Evolutionary conservation across 2,113 vertebrate species (phyloP), one percentile per base, ranked within the genome.

Genomic region (Otis tarda): DNA sequence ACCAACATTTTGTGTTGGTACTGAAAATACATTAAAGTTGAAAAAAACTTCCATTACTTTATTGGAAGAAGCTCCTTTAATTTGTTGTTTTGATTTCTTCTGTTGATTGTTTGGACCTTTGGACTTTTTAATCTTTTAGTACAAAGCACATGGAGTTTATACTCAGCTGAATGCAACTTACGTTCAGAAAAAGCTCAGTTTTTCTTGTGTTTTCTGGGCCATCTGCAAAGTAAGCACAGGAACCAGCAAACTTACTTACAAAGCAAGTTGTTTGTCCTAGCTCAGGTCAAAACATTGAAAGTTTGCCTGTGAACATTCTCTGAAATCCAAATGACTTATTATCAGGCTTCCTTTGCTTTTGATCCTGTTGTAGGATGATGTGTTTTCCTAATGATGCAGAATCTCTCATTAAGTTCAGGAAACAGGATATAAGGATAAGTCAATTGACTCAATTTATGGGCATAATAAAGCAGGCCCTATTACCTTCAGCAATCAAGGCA

Each of bases 371-470:
- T 97, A 98, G 96, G 97, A 98, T 97, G 98, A 98, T 98, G 98
- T 98, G 97, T 98, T 98, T 98, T 97, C 97, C 97, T 98, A 98
- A 98, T 98, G 98, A 98, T 98, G 97, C 98, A 98, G 98, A 98
- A 98, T 98, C 98, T 98, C 98, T 98, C 97, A 97, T 98, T 98
- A 98, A 98, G 97, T 98, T 98, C 98, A 98, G 98, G 98, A 98
- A 98, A 98, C 98, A 98, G 98, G 98, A 98, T 98, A 98, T 98
- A 98, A 98, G 98, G 97, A 98, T 98, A 98, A 98, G 98, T 98
- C 98, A 98, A 98, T 98, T 98, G 98, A 98, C 96, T 98, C 96
- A 98, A 98, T 98, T 98, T 98, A 98, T 98, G 97, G 97, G 96
- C 97, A 98, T 97, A 98, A 98, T 98, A 98, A 98, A 98, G 98